These are phyloP conservation scores for Acanthornis magna DNA, from an alignment of 2,797 vertebrate species.

Conservation along the genomic window DNA sequence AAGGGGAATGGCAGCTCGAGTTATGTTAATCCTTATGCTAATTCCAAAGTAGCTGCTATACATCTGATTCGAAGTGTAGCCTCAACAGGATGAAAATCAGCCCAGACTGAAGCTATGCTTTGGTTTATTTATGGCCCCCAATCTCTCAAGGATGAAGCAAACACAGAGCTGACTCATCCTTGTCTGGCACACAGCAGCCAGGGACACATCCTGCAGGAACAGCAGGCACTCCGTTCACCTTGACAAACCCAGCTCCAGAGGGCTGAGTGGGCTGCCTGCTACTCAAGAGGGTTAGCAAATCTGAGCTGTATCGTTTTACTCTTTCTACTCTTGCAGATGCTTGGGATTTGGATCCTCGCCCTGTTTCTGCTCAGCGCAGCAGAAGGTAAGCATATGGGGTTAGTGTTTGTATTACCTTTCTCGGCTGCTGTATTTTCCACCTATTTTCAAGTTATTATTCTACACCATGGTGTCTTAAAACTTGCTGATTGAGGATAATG, in stretches of 20 bases:
- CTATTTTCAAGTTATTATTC: background rate
- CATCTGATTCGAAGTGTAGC: background rate
- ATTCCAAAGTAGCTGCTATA: background rate
- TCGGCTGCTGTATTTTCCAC: background rate
- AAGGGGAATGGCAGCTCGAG: background rate
- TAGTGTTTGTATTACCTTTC: background rate
- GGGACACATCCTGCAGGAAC: background rate
- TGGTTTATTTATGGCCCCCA: background rate
- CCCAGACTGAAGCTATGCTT: background rate
- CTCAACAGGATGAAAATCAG: background rate
- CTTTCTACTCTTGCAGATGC: conserved; percentile 55
- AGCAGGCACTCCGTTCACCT: background rate
- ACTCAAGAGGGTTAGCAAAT: background rate
- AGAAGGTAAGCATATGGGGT: conserved; percentile 35
- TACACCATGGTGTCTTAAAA: background rate
- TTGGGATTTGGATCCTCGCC: conserved; percentile 17
- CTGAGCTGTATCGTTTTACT: background rate
- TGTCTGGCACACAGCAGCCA: rapidly evolving
- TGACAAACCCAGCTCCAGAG: background rate
- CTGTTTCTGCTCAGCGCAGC: conserved; percentile 1
- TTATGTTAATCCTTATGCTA: background rate
- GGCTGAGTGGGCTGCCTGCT: background rate
- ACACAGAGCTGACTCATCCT: background rate
- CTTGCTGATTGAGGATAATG: background rate
- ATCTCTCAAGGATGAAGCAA: background rate